Conservation (phyloP, 2,797 vertebrate genomes). For the Coilia nasus region DNA sequence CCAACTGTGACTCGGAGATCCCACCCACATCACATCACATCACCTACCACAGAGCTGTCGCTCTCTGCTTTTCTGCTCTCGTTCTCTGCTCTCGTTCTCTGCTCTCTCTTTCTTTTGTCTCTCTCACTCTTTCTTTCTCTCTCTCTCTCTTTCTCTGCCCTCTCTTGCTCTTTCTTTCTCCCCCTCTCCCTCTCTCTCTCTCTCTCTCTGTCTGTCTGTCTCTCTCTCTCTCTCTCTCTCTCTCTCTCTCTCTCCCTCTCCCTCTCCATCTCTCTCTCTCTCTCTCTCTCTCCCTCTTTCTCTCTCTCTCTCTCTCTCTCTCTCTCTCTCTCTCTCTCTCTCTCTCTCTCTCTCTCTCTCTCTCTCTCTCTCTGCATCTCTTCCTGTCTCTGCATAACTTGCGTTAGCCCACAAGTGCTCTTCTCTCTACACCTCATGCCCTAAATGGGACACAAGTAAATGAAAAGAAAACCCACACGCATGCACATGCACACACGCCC, state of each 20-base stretch:
- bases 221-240: not conserved
- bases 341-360: no score
- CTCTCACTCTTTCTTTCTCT: not conserved
- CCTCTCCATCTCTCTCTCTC: no score
- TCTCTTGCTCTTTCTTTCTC: not conserved
- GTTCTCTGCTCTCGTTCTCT: not conserved
- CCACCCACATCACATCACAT: conserved; percentile 24
- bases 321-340: no score
- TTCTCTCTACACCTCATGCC: not conserved
- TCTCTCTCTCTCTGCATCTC: not conserved
- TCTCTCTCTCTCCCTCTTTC: not conserved
- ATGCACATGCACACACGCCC: not conserved
- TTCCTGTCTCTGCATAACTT: not conserved
- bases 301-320: not conserved
- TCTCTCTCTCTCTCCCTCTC: no score
- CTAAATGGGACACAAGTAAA: not conserved
- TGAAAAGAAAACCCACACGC: not conserved
- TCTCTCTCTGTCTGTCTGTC: not conserved
- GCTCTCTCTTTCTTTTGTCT: not conserved
- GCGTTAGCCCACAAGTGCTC: not conserved
- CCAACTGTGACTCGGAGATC: conserved; percentile 4
- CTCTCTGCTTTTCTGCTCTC: not conserved
- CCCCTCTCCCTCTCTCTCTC: not conserved
- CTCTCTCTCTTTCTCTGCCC: not conserved
- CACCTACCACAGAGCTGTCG: not conserved